Conservation (phyloP, 30 jellyfish, hydroid and myxozoan species). For the Nemopilema nomurai region DNA sequence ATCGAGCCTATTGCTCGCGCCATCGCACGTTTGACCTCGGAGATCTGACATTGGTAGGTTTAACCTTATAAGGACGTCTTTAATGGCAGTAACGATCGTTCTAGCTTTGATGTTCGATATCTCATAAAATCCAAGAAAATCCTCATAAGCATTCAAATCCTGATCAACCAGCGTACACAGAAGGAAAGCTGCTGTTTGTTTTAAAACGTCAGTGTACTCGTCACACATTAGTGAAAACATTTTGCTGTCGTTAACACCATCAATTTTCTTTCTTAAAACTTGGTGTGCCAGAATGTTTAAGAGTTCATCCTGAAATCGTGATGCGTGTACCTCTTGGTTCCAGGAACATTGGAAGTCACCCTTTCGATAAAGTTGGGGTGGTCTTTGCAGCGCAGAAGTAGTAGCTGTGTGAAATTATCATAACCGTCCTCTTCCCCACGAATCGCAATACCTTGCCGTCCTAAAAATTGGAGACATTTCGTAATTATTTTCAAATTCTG, state of each 20-base stretch:
- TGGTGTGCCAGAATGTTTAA: background rate
- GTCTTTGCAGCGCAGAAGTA: background rate
- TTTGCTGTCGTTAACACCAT: background rate
- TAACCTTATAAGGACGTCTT: slow-evolving; percentile 11
- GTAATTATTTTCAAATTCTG: background rate
- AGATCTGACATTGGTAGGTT: background rate
- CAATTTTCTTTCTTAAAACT: background rate
- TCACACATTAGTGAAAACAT: slow-evolving; percentile 45
- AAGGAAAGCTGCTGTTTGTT: slow-evolving; percentile 37
- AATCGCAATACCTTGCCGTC: background rate
- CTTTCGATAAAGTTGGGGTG: background rate
- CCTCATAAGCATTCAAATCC: slow-evolving; percentile 27
- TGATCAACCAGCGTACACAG: slow-evolving; percentile 48
- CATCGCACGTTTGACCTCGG: background rate
- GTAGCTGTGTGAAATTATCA: background rate
- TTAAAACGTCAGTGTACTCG: slow-evolving; percentile 61
- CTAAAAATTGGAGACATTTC: background rate
- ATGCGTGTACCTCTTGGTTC: slow-evolving; percentile 27
- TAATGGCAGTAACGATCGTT: slow-evolving; percentile 38
- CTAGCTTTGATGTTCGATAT: slow-evolving; percentile 14
- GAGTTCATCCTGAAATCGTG: slow-evolving; percentile 73
- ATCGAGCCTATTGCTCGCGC: slow-evolving; percentile 1
- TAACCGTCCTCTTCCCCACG: background rate
- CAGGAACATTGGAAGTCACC: background rate
- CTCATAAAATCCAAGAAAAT: slow-evolving; percentile 50